Evolutionary conservation across 2,113 vertebrate genomes (phyloP), one percentile per base, ranked within the genome.

Genomic region (Alligator sinensis): DNA sequence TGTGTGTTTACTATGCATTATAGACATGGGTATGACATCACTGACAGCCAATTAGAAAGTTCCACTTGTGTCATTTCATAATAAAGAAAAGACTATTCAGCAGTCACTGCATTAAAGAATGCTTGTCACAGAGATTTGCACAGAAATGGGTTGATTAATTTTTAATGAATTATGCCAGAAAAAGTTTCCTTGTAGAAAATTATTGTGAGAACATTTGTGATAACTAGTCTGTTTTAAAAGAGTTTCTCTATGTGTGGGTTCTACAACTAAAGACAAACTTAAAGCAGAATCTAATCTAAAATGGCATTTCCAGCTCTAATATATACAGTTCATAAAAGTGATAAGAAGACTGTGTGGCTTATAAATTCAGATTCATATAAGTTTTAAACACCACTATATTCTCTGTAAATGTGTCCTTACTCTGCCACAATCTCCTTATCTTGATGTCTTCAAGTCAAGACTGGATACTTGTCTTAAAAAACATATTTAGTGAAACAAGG

Each of bases 41-140:
- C 82, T 97, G 97, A 96, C 97, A 97, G 92, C 97, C 97, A 97
- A 97, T 97, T 97, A 97, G 95, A 96, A 96, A 96, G 97, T 94
- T 96, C 96, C 92, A 96, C 88, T 97, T 97, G 93, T 97, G 97
- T 96, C 94, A 97, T 96, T 97, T 97, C 92, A 94, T 97, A 96
- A 89, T 95, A 96, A 97, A 96, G 96, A 95, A 97, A 97, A 95
- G 95, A 97, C 95, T 96, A 95, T 97, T 97, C 96, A 96, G 95
- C 93, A 87, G 84, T 97, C 95, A 86, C 87, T 90, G 95, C 97
- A 97, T 96, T 96, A 97, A 97, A 97, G 97, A 95, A 96, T 24
- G 8, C 88, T 87, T 96, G 96, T 97, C 97, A 97, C 84, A 97
- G 95, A 97, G 97, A 97, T 97, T 97, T 97, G 97, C 96, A 96